Conservation (phyloP, 2,113 vertebrate genomes). For the Boleophthalmus pectinirostris region DNA sequence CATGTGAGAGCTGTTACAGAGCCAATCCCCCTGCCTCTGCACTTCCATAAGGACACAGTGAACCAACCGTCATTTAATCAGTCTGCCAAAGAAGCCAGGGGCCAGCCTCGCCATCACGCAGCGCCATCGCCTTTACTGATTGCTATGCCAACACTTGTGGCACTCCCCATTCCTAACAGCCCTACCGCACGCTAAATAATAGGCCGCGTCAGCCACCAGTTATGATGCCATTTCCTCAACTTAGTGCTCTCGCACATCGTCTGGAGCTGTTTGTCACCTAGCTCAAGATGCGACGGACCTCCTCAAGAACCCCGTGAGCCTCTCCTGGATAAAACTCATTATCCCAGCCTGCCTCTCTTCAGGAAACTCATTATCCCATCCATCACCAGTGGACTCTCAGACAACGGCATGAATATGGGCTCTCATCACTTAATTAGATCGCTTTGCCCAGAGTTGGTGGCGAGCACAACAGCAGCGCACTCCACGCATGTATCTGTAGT, state of each 20-base stretch:
- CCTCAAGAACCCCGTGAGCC: slow-evolving; percentile 58
- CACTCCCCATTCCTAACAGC: slow-evolving; percentile 61
- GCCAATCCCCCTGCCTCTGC: slow-evolving; percentile 15
- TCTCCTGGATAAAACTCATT: slow-evolving; percentile 81
- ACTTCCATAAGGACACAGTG: slow-evolving; percentile 28
- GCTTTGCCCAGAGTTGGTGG: slow-evolving; percentile 64
- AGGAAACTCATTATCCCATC: slow-evolving; percentile 80
- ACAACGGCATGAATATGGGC: slow-evolving; percentile 68
- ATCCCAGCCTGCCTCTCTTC: slow-evolving; percentile 79
- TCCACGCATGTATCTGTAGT: slow-evolving; percentile 47
- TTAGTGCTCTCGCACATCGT: slow-evolving; percentile 54
- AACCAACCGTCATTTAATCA: slow-evolving; percentile 57
- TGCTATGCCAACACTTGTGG: slow-evolving; percentile 54
- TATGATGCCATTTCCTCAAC: slow-evolving; percentile 66
- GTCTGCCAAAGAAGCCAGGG: slow-evolving; percentile 50
- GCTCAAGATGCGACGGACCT: slow-evolving; percentile 57
- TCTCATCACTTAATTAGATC: slow-evolving; percentile 78
- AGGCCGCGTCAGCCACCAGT: slow-evolving; percentile 54
- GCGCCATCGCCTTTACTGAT: slow-evolving; percentile 54
- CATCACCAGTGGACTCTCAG: slow-evolving; percentile 70
- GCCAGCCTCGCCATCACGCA: slow-evolving; percentile 53
- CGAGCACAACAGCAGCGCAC: slow-evolving; percentile 56
- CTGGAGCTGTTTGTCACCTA: slow-evolving; percentile 72
- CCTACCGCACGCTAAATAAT: slow-evolving; percentile 61
- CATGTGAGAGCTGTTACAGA: not conserved